Conservation (phyloP, 2,113 vertebrate genomes). For the Odocoileus hemionus region DNA sequence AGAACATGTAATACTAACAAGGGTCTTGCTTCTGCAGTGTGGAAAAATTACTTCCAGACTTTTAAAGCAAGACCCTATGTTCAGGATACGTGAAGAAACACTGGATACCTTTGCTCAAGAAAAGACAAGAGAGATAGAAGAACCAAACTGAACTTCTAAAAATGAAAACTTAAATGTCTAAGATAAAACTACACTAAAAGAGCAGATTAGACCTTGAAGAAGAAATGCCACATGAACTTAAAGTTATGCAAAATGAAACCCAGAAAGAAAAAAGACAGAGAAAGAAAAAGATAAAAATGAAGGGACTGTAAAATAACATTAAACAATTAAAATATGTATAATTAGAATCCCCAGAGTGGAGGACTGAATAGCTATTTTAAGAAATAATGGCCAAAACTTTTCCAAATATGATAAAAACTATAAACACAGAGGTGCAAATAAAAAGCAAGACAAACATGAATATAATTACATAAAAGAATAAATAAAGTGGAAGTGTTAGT, state of each 20-base stretch:
- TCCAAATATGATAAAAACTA: not conserved
- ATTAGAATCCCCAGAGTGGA: not conserved
- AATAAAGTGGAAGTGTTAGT: not conserved
- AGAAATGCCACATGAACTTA: not conserved
- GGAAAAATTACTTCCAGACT: not conserved
- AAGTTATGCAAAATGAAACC: not conserved
- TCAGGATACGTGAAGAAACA: not conserved
- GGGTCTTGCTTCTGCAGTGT: not conserved
- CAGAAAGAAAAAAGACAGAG: not conserved
- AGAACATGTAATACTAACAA: not conserved
- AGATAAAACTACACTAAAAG: not conserved
- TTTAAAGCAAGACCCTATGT: not conserved
- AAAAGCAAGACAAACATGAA: not conserved
- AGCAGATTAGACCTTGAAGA: not conserved
- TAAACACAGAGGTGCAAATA: not conserved
- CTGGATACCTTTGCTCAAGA: not conserved
- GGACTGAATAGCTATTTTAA: not conserved
- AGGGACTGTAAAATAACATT: not conserved
- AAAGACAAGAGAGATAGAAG: not conserved
- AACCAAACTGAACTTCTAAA: not conserved
- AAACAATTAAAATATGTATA: not conserved
- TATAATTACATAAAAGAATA: not conserved
- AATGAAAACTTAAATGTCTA: not conserved
- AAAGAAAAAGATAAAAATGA: not conserved
- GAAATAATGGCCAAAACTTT: not conserved